phyloP scores from a whole-genome alignment of 2,797 vertebrate species.

The Thalassophryne amazonica region DNA sequence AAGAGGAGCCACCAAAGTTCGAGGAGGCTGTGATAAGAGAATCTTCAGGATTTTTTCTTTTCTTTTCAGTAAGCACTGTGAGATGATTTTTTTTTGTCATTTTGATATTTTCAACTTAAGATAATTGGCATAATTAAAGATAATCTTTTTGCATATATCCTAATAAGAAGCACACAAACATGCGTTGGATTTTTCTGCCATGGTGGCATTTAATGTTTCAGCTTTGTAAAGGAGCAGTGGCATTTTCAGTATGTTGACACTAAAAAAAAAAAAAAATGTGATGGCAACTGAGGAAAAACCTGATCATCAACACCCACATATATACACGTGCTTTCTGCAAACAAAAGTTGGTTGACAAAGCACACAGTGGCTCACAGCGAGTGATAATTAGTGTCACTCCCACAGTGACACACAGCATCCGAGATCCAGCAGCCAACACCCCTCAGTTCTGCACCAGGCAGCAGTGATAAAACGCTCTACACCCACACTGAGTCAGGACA shows the following conservation, averaged over 20 bases:
- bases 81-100: too few relatives aligned
- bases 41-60: too few relatives aligned
- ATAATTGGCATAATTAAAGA: too few relatives aligned
- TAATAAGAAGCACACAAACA: too few relatives aligned
- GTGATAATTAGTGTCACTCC: constrained; percentile 37
- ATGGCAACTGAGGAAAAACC: constrained; percentile 1
- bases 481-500: constrained; percentile 60
- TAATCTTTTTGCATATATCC: too few relatives aligned
- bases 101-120: too few relatives aligned
- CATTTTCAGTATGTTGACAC: constrained; percentile 15
- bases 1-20: too few relatives aligned
- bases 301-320: constrained; percentile 42
- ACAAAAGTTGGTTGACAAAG: constrained; percentile 36
- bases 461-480: constrained; percentile 18
- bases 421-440: constrained; percentile 32
- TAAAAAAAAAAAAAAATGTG: background rate
- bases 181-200: too few relatives aligned
- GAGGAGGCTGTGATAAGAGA: too few relatives aligned
- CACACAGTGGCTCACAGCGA: background rate
- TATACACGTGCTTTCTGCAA: constrained; percentile 23
- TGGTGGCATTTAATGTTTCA: too few relatives aligned
- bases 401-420: constrained; percentile 4
- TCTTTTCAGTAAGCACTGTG: too few relatives aligned
- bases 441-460: constrained; percentile 10
- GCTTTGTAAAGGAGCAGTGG: background rate